Percentiles rank a stretch among this genome's conserved stretches.
Conservation (phyloP, 2,113 vertebrate genomes). For the Calyptomena viridis region DNA sequence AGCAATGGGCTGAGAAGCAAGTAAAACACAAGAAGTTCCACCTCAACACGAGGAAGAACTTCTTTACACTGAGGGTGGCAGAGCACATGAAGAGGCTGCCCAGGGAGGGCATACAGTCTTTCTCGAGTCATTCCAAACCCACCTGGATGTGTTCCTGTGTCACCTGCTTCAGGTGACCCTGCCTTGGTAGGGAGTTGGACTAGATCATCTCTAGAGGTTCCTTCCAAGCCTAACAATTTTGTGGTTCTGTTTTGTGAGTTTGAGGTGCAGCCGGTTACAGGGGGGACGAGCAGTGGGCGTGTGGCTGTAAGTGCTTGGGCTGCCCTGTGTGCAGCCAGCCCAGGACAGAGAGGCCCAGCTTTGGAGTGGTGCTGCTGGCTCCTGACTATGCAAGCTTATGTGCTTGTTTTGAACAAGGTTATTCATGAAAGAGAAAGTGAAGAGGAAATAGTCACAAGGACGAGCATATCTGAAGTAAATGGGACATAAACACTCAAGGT, state of each 20-base stretch:
- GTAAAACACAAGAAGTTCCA: not conserved
- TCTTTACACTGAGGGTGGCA: not conserved
- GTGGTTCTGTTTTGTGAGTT: not conserved
- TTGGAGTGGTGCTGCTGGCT: not conserved
- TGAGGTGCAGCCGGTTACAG: not conserved
- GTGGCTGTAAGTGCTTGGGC: not conserved
- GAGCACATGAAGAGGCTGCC: not conserved
- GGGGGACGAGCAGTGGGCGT: no score
- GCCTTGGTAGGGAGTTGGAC: not conserved
- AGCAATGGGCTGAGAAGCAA: fast-evolving
- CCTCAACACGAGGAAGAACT: not conserved
- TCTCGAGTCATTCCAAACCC: not conserved
- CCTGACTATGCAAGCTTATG: fast-evolving
- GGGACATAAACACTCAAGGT: fast-evolving
- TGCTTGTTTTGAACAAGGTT: not conserved
- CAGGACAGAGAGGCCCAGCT: not conserved
- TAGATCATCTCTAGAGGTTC: not conserved
- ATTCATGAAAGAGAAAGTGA: fast-evolving
- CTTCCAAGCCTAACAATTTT: not conserved
- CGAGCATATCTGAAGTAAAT: fast-evolving
- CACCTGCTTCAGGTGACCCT: not conserved
- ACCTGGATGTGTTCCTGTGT: not conserved
- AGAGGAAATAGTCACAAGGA: not conserved
- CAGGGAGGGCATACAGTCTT: not conserved
- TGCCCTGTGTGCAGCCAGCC: not conserved